Base-by-base conservation (phyloP, 1,140 invertebrate species). In the Protaetia brevitarsis region DNA sequence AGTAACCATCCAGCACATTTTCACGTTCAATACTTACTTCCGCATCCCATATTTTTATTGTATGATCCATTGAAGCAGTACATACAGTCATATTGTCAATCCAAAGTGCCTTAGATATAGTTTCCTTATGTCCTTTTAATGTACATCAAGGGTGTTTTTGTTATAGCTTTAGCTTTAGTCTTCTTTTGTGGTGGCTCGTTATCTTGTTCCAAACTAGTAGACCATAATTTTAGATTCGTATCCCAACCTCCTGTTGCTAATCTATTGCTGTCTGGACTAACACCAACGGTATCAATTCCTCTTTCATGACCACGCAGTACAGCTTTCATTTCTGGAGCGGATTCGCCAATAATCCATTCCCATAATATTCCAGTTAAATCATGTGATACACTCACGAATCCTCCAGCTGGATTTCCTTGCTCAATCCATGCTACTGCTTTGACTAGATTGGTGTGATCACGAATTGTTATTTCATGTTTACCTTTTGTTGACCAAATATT, bases 191-290 rank as follows among this genome's bases (percentile, higher is more conserved):
- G 74, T 7, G 83, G 79, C 73, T 81, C 81, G 28, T 78, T 81
- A 66, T 80, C 76, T 36, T 8, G 26, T 41, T 56, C 30, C 23
- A 82, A 78, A 56, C 78, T 73, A 19, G 88, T 82, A 61, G 88
- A 90, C 90, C 90, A 93, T 63, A 93, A 81, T 78, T 91, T 91
- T 0, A 93, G 76, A 81, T 89, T 86, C 13, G 85, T 89, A 77
- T 98, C 96, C 93, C 94, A 98, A 26, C 93, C 89, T 30, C 94
- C 96, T 59, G 93, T 95, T n/a, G 90, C 94, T 80, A 98, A 87
- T 71, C 82, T 80, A 13, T 83, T 80, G 8, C 77, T 79, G 75
- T 88, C 84, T 1, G 82, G 80, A 73, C 89, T 89, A 0, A 94
- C 86, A 65, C 85, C 84, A 2, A 97, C 81, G 78, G 92, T 90